phyloP scores from a whole-genome alignment of 1,140 invertebrate species.

The Ditylenchus dipsaci region DNA sequence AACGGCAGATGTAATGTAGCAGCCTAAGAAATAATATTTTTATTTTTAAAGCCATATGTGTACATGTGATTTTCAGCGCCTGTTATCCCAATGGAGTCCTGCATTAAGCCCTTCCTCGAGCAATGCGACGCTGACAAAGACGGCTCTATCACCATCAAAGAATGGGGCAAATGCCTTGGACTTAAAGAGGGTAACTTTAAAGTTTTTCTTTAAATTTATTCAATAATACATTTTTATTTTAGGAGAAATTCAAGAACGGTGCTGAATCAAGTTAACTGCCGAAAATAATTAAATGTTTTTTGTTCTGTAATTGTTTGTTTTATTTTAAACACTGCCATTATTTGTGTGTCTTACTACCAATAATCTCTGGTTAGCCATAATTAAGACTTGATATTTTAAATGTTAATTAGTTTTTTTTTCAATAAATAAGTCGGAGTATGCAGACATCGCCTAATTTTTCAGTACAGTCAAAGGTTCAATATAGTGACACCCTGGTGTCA shows the following conservation, averaged over 20 bases:
- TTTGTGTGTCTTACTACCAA: no score
- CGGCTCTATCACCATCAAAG: slow-evolving; percentile 78
- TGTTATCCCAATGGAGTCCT: slow-evolving; percentile 82
- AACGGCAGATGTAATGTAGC: no score
- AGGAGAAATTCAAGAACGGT: slow-evolving; percentile 58
- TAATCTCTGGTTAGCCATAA: no score
- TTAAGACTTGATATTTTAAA: no score
- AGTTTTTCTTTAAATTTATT: neutral
- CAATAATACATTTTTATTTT: slow-evolving; percentile 11
- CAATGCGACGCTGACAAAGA: slow-evolving; percentile 78
- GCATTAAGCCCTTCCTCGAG: slow-evolving; percentile 89
- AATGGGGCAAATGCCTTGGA: slow-evolving; percentile 86
- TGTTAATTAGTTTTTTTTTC: no score
- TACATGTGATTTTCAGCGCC: slow-evolving; percentile 69
- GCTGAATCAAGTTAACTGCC: slow-evolving; percentile 34
- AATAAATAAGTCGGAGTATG: no score
- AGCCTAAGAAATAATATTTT: no score
- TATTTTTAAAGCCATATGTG: no score
- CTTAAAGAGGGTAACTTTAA: slow-evolving; percentile 67
- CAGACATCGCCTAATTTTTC: no score
- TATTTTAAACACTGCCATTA: no score
- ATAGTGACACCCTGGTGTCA: no score
- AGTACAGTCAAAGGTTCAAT: no score
- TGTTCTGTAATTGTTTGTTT: neutral
- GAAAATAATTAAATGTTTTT: neutral